Evolutionary conservation across 2,113 vertebrate genomes (phyloP).

Genomic region (Xerus inauris): DNA sequence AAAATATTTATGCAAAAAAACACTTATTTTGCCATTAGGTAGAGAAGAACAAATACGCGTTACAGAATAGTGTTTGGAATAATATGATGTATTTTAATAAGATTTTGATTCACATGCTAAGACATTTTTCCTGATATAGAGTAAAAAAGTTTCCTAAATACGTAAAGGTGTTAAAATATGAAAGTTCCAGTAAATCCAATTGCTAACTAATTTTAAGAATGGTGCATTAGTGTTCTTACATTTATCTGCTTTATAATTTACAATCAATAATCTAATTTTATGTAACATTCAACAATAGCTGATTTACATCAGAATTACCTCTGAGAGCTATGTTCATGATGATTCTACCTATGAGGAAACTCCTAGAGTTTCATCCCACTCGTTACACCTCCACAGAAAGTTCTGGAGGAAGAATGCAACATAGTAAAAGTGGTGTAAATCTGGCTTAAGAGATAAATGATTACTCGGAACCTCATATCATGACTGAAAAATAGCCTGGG

Average conservation of each 20-base stretch:
- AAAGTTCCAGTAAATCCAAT: background rate
- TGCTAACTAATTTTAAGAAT: conserved; percentile 7
- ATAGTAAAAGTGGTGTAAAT: background rate
- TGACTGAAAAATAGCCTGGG: background rate
- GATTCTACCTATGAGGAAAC: background rate
- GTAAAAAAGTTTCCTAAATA: conserved; percentile 17
- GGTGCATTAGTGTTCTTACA: background rate
- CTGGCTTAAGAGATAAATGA: background rate
- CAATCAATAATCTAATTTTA: conserved; percentile 33
- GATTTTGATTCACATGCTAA: conserved; percentile 19
- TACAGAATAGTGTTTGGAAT: background rate
- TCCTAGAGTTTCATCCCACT: background rate
- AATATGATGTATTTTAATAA: conserved; percentile 35
- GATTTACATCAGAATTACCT: conserved; percentile 1
- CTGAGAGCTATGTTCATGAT: background rate
- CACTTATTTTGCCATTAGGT: background rate
- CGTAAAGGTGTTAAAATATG: background rate
- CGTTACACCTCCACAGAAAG: background rate
- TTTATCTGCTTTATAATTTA: conserved; percentile 9
- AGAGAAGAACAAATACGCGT: background rate
- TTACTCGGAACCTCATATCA: background rate
- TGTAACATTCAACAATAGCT: background rate
- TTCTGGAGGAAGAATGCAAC: background rate
- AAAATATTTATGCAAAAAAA: conserved; percentile 14
- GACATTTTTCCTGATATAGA: background rate